phyloP scores from a whole-genome alignment of 2,888 invertebrate genomes.

The Hartigia nigra region DNA sequence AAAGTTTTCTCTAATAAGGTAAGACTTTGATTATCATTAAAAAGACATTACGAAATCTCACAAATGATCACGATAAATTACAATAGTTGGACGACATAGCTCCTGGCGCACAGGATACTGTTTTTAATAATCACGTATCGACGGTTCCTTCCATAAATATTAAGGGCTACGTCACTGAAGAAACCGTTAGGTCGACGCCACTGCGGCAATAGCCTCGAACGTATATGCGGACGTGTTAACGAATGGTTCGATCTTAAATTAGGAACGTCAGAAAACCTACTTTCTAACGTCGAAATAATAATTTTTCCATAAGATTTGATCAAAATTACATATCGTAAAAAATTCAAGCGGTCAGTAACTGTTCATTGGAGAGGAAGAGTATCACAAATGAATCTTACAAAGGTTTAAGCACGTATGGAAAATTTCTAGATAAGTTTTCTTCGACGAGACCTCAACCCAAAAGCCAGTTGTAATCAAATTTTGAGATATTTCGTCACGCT shows the following conservation, averaged over 20 bases:
- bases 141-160: neutral
- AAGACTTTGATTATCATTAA: neutral
- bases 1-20: neutral
- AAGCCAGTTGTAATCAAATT: no score
- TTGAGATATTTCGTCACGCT: neutral
- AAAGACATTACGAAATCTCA: neutral
- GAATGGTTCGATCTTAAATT: neutral
- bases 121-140: neutral
- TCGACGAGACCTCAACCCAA: no score
- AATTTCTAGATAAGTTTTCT: no score
- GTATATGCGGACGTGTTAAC: neutral
- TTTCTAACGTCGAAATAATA: neutral
- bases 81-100: neutral
- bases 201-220: neutral
- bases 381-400: neutral
- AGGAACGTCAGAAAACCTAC: neutral
- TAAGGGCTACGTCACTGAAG: slow-evolving; percentile 1
- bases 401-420: neutral
- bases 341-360: neutral
- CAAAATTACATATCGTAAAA: neutral
- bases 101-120: neutral
- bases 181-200: slow-evolving; percentile 1
- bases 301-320: neutral
- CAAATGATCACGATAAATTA: neutral
- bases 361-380: neutral